Base-by-base conservation (phyloP, 1,140 invertebrate genomes). In the Archegozetes longisetosus region DNA sequence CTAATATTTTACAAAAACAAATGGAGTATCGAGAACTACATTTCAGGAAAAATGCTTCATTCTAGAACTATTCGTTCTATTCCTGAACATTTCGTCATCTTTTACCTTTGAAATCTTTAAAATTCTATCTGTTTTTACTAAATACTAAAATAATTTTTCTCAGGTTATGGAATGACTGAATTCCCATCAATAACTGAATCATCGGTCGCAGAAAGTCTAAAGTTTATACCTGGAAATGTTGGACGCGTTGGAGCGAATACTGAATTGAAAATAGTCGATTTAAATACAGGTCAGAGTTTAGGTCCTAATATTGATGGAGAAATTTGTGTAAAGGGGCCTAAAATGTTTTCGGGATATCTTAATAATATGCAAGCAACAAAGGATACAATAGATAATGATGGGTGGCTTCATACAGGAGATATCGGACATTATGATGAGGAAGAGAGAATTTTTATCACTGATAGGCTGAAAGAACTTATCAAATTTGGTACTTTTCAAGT, bases 331-430 rank as follows among this genome's bases (percentile, higher is more conserved):
- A 62, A 64, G 52, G 74, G 74, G 84, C 84, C 0, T 88, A 88
- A n/a, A n/a, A n/a, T n/a, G n/a, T n/a, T n/a, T n/a, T n/a, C n/a
- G n/a, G n/a, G n/a, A n/a, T n/a, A n/a, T 70, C 76, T 75, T 29
- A 78, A 84, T 27, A 86, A 91, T 66, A 74, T 78, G 17, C 68
- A 79, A 65, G 84, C 84, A 0, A 90, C 84, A 0, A 73, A 72
- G 12, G 79, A 84, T 29, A 82, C 78, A 1, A 74, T 88, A n/a
- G 77, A 79, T 25, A 68, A 75, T 0, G 80, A 84, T 62, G 54
- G 67, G 68, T 62, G 55, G n/a, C n/a, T n/a, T n/a, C n/a, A n/a
- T n/a, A n/a, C n/a, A n/a, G n/a, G n/a, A n/a, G n/a, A n/a, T n/a
- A n/a, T n/a, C n/a, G n/a, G n/a, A n/a, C n/a, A n/a, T n/a, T n/a